These are phyloP conservation scores for Bugulina stolonifera DNA, from an alignment of 2,888 invertebrate species.

Conservation along the genomic window DNA sequence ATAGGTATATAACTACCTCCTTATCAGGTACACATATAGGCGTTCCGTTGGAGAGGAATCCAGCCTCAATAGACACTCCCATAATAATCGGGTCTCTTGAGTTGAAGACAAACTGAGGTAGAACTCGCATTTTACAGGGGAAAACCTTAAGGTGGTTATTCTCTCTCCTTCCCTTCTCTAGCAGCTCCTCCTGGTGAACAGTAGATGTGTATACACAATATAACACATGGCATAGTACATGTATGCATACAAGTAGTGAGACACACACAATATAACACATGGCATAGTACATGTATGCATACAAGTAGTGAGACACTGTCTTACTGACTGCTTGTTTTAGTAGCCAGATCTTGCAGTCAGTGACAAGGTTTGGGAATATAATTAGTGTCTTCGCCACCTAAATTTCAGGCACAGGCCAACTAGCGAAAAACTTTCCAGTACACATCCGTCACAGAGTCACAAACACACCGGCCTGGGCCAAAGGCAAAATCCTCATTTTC, in stretches of 20 bases:
- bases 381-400: no score
- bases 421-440: no score
- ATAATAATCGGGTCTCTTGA: slow-evolving; percentile 95
- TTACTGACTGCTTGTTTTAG: no score
- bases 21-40: slow-evolving; percentile 94
- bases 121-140: slow-evolving; percentile 81
- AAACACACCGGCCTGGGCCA: no score
- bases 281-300: background rate
- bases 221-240: no score
- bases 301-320: no score
- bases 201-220: no score
- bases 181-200: slow-evolving; percentile 70
- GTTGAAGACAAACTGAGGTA: slow-evolving; percentile 91
- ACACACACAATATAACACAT: background rate
- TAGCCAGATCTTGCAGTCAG: no score
- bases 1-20: slow-evolving; percentile 79
- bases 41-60: slow-evolving; percentile 89
- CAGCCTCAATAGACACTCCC: slow-evolving; percentile 91
- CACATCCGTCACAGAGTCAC: no score
- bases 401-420: no score
- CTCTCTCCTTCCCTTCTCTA: slow-evolving; percentile 84
- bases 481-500: no score
- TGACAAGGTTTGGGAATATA: no score
- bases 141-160: slow-evolving; percentile 95
- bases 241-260: background rate